A percentile compares a stretch with the other conserved stretches of the same genome.
These are phyloP conservation scores for Fragum sueziense DNA, from an alignment of 2,888 invertebrate species.

Conservation along the genomic window DNA sequence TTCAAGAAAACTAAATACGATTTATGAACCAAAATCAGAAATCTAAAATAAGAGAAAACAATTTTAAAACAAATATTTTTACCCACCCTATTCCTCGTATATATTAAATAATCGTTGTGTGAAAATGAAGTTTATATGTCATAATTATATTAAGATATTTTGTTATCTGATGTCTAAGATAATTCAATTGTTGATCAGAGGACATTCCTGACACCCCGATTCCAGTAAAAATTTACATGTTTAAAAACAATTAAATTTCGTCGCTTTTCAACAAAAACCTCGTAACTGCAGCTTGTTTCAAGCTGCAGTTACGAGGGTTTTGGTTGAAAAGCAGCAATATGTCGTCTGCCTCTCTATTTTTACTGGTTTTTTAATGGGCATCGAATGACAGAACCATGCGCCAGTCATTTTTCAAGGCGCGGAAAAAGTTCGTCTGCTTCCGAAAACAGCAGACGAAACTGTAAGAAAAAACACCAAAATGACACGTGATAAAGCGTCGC, in stretches of 20 bases:
- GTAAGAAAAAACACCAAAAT: conserved; percentile 16
- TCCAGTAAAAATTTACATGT: neutral
- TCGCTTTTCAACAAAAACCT: too few species aligned
- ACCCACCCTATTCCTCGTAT: too few species aligned
- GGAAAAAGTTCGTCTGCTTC: conserved; percentile 1
- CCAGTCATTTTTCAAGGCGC: conserved; percentile 10
- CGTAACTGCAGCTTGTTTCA: too few species aligned
- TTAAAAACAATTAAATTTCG: conserved; percentile 18
- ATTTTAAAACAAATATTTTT: too few species aligned
- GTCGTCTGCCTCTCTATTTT: conserved; percentile 12
- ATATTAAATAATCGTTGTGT: too few species aligned
- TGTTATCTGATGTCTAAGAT: neutral
- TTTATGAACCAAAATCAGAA: too few species aligned
- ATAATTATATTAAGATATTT: neutral
- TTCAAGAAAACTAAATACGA: too few species aligned
- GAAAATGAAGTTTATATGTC: too few species aligned
- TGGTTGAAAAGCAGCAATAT: too few species aligned
- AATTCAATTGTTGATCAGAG: neutral
- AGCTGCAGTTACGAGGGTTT: too few species aligned
- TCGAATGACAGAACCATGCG: conserved; percentile 16
- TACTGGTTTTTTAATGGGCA: conserved; percentile 8
- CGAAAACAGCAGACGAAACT: conserved; percentile 7
- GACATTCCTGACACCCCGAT: too few species aligned
- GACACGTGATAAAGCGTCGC: conserved; percentile 21
- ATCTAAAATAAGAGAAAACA: too few species aligned